A percentile compares a stretch with the other conserved stretches of the same genome.
Evolutionary conservation across 1,140 invertebrate genomes (phyloP).

Genomic region (Sarcophaga bullata): DNA sequence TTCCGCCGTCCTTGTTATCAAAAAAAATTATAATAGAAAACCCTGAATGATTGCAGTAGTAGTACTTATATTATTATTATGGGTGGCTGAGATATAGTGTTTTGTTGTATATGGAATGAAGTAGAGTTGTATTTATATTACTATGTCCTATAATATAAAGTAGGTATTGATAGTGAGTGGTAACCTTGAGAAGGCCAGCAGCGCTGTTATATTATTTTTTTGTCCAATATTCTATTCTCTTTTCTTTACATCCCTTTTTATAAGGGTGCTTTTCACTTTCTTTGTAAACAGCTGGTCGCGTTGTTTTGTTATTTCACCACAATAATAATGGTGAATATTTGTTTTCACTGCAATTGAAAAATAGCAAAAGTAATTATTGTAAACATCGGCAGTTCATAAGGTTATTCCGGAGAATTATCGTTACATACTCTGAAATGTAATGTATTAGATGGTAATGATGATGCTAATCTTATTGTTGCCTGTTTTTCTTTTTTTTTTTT

Average conservation of each 20-base stretch:
- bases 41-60: constrained; percentile 36
- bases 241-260: background rate
- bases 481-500: too few relatives aligned
- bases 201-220: background rate
- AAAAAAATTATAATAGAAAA: background rate
- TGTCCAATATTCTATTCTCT: background rate
- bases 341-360: background rate
- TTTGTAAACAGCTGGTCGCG: too few relatives aligned
- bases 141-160: background rate
- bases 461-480: background rate
- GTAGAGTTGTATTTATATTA: constrained; percentile 5
- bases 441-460: background rate
- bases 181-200: constrained; percentile 29
- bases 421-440: background rate
- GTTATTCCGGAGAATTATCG: constrained; percentile 9
- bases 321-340: background rate
- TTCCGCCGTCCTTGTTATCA: constrained; percentile 26
- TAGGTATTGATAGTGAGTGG: background rate
- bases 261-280: background rate
- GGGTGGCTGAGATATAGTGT: background rate
- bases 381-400: constrained; percentile 22
- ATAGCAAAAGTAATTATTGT: background rate
- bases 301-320: background rate
- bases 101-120: constrained; percentile 27
- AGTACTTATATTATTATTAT: background rate